Evolutionary conservation across 2,797 vertebrate genomes (phyloP), one percentile per base, ranked within the genome.

Genomic region (Sebastes alutus): DNA sequence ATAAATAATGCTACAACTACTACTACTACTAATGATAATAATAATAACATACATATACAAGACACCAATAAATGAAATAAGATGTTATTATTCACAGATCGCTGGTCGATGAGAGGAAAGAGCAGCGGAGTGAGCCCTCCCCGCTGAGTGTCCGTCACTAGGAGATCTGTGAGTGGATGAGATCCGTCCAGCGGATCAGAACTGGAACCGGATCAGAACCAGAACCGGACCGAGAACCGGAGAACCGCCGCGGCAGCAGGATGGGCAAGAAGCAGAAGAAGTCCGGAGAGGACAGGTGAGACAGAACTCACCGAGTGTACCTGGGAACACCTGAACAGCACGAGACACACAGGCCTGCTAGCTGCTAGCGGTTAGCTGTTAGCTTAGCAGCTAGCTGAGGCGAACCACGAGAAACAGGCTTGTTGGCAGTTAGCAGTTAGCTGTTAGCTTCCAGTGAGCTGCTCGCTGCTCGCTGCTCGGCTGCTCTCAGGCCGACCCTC

Each of bases 251-350:
- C 84, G 77, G 75, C 80, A 92, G 76, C 80, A 92, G 30, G 35
- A 96, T 96, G 95, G 95, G 95, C n/a, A 96, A 96, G 85, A 96
- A 96, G 87, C 95, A 95, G 93, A 96, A 96, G 91, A 96, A 94
- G 86, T 92, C 89, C 75, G 95, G 94, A 22, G 95, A 96, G 66
- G 95, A 96, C 88, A 94, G 95, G 95, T 96, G 94, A 23, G 30
- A 32, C 30, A 32, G 30, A 32, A 32, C 30, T 32, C 30, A 32
- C 30, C 30, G 30, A 9, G 30, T 32, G 8, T 32, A 32, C 8
- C 30, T 32, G 30, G 0, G 30, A 32, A 32, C 30, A 32, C 30
- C 7, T 32, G 30, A 32, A 8, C 29, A 32, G 7, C 30, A 32
- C 30, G 30, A 32, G 30, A 30, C 30, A 30, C 30, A 32, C 30